A percentile compares a stretch with the other conserved stretches of the same genome.
Conservation (phyloP, 2,888 invertebrate species). For the Amiota minor region DNA sequence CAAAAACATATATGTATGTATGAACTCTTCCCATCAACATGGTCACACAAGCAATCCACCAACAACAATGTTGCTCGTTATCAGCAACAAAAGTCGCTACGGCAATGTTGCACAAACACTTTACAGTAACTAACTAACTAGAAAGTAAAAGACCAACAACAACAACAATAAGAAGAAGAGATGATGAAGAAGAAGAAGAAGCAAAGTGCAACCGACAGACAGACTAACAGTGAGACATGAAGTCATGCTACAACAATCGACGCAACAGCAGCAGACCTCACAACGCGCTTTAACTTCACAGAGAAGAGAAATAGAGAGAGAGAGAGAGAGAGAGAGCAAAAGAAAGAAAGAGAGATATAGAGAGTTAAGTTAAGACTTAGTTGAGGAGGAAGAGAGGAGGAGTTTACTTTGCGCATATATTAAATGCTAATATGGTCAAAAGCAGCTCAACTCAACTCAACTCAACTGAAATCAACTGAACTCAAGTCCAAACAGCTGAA, state of each 20-base stretch:
- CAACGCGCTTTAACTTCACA: constrained; percentile 7
- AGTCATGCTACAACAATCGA: neutral
- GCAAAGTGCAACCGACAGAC: neutral
- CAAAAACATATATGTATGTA: neutral
- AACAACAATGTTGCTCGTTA: constrained; percentile 16
- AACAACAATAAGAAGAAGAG: constrained; percentile 4
- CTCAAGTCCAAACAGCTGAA: constrained; percentile 18
- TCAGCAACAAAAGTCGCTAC: constrained; percentile 12
- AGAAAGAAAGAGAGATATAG: too few species aligned
- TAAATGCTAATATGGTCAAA: constrained; percentile 31
- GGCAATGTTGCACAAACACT: constrained; percentile 25
- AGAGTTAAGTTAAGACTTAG: too few species aligned
- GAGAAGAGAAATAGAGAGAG: too few species aligned
- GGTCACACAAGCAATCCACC: neutral
- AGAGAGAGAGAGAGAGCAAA: too few species aligned
- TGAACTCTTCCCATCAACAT: too few species aligned
- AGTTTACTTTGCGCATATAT: constrained; percentile 17
- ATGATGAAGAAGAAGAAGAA: neutral
- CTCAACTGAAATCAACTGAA: neutral
- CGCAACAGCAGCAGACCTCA: constrained; percentile 14
- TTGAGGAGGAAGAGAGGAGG: neutral
- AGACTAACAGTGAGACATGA: neutral
- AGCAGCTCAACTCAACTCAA: constrained; percentile 19
- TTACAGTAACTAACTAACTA: too few species aligned
- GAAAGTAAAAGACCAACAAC: neutral